Conservation (phyloP, 2,797 vertebrate species). For the Enteromius afrohamiltoni region DNA sequence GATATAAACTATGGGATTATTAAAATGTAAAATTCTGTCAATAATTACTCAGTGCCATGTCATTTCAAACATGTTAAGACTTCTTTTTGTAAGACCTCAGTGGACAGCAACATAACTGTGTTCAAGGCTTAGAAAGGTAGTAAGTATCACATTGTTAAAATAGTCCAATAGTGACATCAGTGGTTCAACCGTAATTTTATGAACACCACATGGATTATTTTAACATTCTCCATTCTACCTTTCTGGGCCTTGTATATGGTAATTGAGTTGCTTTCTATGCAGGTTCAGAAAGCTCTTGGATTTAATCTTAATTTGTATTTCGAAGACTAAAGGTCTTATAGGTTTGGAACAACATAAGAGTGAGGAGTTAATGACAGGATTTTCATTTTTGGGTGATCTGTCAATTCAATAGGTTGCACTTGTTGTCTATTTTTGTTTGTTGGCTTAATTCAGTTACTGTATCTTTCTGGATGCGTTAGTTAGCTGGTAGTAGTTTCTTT, state of each 20-base stretch:
- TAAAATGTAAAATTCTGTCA: neutral
- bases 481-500: neutral
- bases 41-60: neutral
- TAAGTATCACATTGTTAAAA: neutral
- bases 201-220: neutral
- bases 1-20: neutral
- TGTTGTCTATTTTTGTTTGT: slow-evolving; percentile 13
- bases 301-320: neutral
- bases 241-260: neutral
- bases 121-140: neutral
- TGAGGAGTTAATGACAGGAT: neutral
- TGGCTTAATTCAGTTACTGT: neutral
- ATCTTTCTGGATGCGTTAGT: neutral
- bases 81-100: no score
- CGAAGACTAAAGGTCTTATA: neutral
- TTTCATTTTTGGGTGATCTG: neutral
- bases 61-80: neutral
- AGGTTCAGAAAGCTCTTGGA: neutral
- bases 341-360: neutral
- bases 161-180: neutral
- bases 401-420: neutral
- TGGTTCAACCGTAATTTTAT: neutral
- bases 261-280: neutral
- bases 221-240: neutral
- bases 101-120: neutral